These are phyloP conservation scores for Pristis pectinata DNA, from an alignment of 2,797 vertebrate genomes.

Conservation along the genomic window DNA sequence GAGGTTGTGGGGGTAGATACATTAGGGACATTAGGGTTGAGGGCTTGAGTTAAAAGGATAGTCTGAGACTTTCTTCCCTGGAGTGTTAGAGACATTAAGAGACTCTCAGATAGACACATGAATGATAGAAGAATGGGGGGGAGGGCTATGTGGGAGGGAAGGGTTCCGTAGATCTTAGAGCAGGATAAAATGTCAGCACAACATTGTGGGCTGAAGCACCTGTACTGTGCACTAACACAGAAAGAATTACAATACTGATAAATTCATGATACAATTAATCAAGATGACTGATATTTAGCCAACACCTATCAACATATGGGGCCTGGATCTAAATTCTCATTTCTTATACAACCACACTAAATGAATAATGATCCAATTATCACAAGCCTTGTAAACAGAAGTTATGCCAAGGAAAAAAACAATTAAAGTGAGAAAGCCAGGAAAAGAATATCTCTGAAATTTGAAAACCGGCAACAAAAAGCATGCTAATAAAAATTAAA, in stretches of 20 bases:
- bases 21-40: too few species aligned
- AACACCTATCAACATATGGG: not conserved
- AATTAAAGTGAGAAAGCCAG: not conserved
- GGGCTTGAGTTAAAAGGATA: too few species aligned
- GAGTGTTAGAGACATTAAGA: too few species aligned
- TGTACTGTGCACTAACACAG: too few species aligned
- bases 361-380: not conserved
- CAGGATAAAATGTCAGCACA: too few species aligned
- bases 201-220: too few species aligned
- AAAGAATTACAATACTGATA: not conserved
- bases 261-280: not conserved
- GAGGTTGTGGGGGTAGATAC: too few species aligned
- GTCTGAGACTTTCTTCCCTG: too few species aligned
- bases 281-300: not conserved
- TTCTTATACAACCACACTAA: not conserved
- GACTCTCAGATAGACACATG: too few species aligned
- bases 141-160: too few species aligned
- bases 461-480: not conserved
- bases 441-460: not conserved
- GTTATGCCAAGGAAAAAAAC: not conserved
- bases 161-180: too few species aligned
- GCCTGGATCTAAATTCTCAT: not conserved
- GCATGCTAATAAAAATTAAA: not conserved
- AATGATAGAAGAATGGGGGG: too few species aligned
- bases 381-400: not conserved